A percentile compares a stretch with the other conserved stretches of the same genome.
Evolutionary conservation across 2,113 vertebrate genomes (phyloP).

Genomic region (Gavia stellata): DNA sequence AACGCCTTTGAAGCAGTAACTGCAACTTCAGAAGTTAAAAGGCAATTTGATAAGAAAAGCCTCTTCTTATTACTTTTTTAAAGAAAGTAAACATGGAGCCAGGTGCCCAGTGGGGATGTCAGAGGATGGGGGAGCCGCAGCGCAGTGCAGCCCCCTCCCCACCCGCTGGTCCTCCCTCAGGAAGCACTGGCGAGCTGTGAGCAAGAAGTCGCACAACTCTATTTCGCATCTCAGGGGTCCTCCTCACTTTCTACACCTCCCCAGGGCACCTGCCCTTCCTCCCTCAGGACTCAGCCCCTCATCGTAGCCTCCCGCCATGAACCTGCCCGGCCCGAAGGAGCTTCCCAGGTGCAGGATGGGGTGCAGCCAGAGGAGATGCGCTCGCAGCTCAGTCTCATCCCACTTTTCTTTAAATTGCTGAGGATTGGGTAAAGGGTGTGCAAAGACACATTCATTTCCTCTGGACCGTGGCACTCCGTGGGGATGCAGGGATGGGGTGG

Average conservation of each 20-base stretch:
- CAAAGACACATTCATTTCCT: background rate
- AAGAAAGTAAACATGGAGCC: background rate
- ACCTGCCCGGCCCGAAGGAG: background rate
- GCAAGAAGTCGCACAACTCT: background rate
- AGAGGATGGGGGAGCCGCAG: background rate
- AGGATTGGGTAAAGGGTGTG: too few species aligned
- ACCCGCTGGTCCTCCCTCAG: background rate
- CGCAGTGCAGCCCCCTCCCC: background rate
- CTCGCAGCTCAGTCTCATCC: background rate
- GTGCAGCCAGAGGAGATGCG: background rate
- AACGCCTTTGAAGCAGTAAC: background rate
- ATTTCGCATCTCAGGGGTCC: background rate
- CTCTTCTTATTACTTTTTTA: background rate
- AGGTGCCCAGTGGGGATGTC: accelerated
- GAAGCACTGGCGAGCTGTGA: background rate
- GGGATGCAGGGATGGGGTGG: background rate
- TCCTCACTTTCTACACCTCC: background rate
- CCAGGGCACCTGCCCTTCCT: background rate
- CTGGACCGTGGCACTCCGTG: accelerated
- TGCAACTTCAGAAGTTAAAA: background rate
- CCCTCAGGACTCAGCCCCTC: background rate
- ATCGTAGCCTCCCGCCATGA: background rate
- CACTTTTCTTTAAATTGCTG: background rate
- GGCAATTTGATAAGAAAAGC: background rate
- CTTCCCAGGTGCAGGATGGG: background rate